phyloP scores from a whole-genome alignment of 2,797 vertebrate genomes.

The Knipowitschia caucasica region DNA sequence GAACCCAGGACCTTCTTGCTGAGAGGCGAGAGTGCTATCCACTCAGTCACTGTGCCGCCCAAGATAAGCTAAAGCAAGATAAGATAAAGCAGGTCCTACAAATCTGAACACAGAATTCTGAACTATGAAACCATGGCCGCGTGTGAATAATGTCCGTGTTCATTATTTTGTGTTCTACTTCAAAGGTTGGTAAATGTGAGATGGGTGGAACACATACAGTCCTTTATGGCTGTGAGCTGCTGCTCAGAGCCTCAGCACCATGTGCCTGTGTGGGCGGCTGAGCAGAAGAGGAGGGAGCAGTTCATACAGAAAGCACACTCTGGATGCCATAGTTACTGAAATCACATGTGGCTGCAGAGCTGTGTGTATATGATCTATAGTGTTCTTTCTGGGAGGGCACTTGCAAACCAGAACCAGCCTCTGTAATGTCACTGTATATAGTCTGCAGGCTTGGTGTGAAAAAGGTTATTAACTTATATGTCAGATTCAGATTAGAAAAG shows the following conservation, averaged over 20 bases:
- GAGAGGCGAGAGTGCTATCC: too few species aligned
- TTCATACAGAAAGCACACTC: slow-evolving; percentile 28
- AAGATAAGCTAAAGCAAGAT: too few species aligned
- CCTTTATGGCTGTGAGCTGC: slow-evolving; percentile 27
- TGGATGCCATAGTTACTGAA: slow-evolving; percentile 11
- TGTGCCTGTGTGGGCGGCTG: slow-evolving; percentile 40
- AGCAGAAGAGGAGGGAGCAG: slow-evolving; percentile 44
- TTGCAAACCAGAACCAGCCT: neutral
- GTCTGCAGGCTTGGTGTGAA: too few species aligned
- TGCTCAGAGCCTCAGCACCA: slow-evolving; percentile 15
- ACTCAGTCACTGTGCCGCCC: too few species aligned
- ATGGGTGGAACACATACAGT: neutral
- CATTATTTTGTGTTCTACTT: neutral
- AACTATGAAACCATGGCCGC: neutral
- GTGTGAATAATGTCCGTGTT: neutral
- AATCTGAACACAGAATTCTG: too few species aligned
- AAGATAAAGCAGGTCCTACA: too few species aligned
- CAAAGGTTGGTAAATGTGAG: neutral
- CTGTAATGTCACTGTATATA: too few species aligned
- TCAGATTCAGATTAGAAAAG: neutral
- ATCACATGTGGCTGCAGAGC: slow-evolving; percentile 8
- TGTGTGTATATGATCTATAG: neutral
- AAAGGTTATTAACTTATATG: neutral
- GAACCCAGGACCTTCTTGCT: too few species aligned
- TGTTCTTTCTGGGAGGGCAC: neutral